A percentile compares a stretch with the other conserved stretches of the same genome.
phyloP scores from a whole-genome alignment of 64 coral and sea anemone genomes.

The Orbicella faveolata region DNA sequence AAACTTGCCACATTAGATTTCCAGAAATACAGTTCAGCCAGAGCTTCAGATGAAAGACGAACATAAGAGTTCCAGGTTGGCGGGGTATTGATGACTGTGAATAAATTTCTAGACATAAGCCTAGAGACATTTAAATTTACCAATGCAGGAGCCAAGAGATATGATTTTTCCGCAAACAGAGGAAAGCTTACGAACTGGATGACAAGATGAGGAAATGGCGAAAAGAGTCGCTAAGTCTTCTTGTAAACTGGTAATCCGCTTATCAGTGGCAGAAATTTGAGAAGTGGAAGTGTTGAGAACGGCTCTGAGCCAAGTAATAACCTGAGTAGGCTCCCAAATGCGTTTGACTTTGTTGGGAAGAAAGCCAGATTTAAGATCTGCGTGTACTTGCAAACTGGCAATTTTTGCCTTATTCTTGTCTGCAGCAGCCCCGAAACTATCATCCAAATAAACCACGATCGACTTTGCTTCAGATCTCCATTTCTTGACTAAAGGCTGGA shows the following conservation, averaged over 20 bases:
- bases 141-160: not conserved
- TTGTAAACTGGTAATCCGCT: constrained; percentile 28
- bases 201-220: not conserved
- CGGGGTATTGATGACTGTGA: not conserved
- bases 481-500: constrained; percentile 57
- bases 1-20: constrained; percentile 41
- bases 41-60: not conserved
- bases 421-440: not conserved
- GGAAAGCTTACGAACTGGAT: not conserved
- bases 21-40: constrained; percentile 35
- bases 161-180: constrained; percentile 3
- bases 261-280: constrained; percentile 24
- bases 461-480: constrained; percentile 48
- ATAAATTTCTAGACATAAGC: constrained; percentile 20
- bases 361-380: too few relatives aligned
- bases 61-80: constrained; percentile 2
- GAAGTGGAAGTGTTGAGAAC: not conserved
- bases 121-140: not conserved
- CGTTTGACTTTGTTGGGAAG: constrained; percentile 47
- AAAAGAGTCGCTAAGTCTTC: not conserved
- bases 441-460: constrained; percentile 41
- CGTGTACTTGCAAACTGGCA: too few relatives aligned
- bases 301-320: constrained; percentile 30
- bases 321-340: constrained; percentile 40
- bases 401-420: too few relatives aligned